phyloP scores from a whole-genome alignment of 2,888 invertebrate genomes.

The Heliconius sara region DNA sequence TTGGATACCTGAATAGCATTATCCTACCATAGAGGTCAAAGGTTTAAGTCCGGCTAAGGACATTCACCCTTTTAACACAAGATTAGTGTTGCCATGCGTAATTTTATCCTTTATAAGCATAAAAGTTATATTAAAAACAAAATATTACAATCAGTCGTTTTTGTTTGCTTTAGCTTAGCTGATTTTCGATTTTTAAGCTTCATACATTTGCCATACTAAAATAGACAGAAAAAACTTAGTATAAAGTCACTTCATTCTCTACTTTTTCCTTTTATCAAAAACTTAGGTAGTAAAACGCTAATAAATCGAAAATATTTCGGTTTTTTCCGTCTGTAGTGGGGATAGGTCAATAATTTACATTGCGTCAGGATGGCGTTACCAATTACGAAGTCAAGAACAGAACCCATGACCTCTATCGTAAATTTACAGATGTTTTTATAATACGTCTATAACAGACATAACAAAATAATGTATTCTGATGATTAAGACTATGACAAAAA shows the following conservation, averaged over 20 bases:
- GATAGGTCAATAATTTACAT: too few relatives aligned
- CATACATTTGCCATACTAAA: too few relatives aligned
- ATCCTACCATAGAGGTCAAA: not conserved
- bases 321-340: too few relatives aligned
- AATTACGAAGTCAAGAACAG: not conserved
- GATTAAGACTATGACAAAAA: constrained; percentile 21
- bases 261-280: not conserved
- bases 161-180: not conserved
- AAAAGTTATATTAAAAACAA: not conserved
- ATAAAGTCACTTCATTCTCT: not conserved
- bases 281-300: not conserved
- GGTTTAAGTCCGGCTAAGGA: constrained; percentile 13
- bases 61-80: constrained; percentile 7
- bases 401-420: constrained; percentile 7
- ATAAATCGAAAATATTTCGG: not conserved
- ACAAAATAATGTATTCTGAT: constrained; percentile 7
- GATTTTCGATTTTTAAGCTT: not conserved
- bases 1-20: not conserved
- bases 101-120: not conserved
- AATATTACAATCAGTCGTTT: not conserved
- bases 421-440: constrained; percentile 23
- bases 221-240: too few relatives aligned
- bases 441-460: constrained; percentile 9
- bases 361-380: not conserved
- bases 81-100: not conserved